Conservation (phyloP, 2,888 invertebrate genomes). For the Magallana nippona region DNA sequence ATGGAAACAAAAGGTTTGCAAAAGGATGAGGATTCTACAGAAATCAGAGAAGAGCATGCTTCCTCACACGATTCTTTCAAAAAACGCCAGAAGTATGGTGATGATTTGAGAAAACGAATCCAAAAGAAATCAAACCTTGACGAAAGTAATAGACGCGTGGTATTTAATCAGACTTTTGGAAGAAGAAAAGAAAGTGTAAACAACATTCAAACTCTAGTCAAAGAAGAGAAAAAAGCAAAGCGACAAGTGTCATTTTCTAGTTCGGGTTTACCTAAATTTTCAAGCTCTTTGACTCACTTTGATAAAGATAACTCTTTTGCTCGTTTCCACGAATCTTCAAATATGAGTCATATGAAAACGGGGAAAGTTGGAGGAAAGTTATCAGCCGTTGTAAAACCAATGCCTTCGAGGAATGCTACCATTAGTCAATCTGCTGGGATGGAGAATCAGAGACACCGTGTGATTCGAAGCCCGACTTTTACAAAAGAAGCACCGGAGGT, state of each 20-base stretch:
- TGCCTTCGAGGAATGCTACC: not conserved
- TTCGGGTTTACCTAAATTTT: not conserved
- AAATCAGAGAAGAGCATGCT: not conserved
- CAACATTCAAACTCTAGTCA: constrained; percentile 7
- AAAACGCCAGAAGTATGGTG: constrained; percentile 2
- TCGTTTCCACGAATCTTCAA: not conserved
- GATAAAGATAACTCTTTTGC: constrained; percentile 9
- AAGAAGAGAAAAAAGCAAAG: not conserved
- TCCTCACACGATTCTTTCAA: not conserved
- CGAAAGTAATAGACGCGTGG: not conserved
- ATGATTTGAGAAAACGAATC: not conserved
- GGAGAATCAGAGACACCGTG: not conserved
- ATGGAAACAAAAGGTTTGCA: not conserved
- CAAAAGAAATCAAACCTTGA: constrained; percentile 20
- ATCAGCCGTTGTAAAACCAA: constrained; percentile 24
- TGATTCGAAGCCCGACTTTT: constrained; percentile 26
- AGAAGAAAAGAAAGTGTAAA: constrained; percentile 25
- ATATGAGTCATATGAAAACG: not conserved
- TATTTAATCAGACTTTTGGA: not conserved
- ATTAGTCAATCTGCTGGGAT: not conserved
- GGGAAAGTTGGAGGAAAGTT: not conserved
- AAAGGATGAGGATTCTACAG: not conserved
- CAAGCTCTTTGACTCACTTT: not conserved
- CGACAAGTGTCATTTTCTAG: not conserved
- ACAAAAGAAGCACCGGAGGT: constrained; percentile 36